Evolutionary conservation across 2,113 vertebrate species (phyloP), one percentile per base, ranked within the genome.

Genomic region (Lanius ludovicianus): DNA sequence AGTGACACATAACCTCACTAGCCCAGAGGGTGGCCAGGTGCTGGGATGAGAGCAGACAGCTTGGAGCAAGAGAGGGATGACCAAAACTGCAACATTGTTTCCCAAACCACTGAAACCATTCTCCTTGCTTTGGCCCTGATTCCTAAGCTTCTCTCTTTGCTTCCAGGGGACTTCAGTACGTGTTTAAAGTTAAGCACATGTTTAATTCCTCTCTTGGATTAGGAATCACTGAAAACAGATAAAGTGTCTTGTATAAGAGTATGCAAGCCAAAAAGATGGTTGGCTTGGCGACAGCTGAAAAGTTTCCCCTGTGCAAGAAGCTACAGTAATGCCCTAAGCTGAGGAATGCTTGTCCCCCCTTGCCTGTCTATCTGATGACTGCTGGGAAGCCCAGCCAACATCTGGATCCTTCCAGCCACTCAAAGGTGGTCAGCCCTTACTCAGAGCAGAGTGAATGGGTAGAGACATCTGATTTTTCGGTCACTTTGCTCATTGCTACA

Each of bases 1-100:
- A 27, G 39, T 7, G 53, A 27, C 2, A 4, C 21, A 1, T 0
- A 15, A 1, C 71, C 33, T 7, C 6, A 13, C 49, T 23, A 31
- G 49, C 25, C 16, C 63, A 7, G 53, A 8, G 49, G 15, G 25
- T 13, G 44, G 35, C 13, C 20, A 3, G 20, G 18, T 7, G 22
- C 39, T 35, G 15, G 64, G 27, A 3, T 10, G 49, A 52, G 4
- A 64, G n/a, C n/a, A 37, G 17, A n/a, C 65, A 83, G 47, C 35
- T 50, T 3, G 0, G 33, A n/a, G 18, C 22, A 41, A 50, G 44
- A 25, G n/a, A 79, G 28, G 44, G 49, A 64, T 28, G 25, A 76
- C 30, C 23, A 79, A 69, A 87, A 63, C 50, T 46, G 17, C 47
- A 9, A 2, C 6, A 6, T 8, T 30, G 1, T 11, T 86, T 73